Conservation (phyloP, 1,140 invertebrate species). For the Brachionus plicatilis region DNA sequence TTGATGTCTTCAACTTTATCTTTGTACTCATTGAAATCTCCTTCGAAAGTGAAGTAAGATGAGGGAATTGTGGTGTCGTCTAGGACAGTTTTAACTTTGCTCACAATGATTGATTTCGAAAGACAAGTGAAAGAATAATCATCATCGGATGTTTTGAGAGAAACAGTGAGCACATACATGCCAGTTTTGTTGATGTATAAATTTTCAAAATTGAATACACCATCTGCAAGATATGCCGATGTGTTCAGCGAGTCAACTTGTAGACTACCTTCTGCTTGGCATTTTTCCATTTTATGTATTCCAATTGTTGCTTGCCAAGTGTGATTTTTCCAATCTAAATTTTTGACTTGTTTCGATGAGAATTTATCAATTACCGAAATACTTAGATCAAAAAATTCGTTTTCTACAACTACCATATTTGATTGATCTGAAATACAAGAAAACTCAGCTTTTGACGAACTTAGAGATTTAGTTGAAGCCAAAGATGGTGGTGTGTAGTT, state of each 20-base stretch:
- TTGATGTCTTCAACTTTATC: neutral
- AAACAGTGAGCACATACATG: neutral
- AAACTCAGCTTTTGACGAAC: neutral
- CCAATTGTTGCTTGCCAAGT: neutral
- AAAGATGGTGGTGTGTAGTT: neutral
- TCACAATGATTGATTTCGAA: neutral
- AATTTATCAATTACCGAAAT: neutral
- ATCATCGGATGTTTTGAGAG: neutral
- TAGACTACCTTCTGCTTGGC: neutral
- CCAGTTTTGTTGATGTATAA: slow-evolving; percentile 24
- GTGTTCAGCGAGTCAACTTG: neutral
- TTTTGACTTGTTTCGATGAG: neutral
- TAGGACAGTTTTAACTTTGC: neutral
- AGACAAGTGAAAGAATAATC: neutral
- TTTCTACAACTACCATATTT: neutral
- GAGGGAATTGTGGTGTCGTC: neutral
- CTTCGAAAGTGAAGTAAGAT: neutral
- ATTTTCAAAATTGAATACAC: neutral
- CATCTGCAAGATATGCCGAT: neutral
- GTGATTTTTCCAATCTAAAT: slow-evolving; percentile 16
- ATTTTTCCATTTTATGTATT: neutral
- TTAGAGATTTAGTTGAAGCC: neutral
- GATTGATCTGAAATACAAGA: neutral
- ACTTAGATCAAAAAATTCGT: neutral
- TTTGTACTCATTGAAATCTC: neutral